Conservation (phyloP, 2,888 invertebrate genomes). For the Epirrhoe alternata region DNA sequence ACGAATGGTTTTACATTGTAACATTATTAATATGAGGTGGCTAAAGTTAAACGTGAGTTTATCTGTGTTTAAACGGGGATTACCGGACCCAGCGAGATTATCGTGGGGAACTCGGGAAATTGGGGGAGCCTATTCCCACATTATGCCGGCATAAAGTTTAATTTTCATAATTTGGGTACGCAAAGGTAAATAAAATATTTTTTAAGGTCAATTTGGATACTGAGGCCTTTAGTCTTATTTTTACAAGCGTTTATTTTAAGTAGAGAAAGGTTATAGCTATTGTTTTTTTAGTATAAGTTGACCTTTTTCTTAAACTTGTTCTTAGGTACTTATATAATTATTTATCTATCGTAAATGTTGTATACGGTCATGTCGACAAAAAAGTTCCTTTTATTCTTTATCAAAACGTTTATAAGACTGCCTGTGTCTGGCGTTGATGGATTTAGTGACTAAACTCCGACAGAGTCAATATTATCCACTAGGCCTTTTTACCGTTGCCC, state of each 20-base stretch:
- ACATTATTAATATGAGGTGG: conserved; percentile 1
- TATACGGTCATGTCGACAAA: neutral
- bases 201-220: neutral
- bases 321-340: neutral
- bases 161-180: conserved; percentile 40
- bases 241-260: neutral
- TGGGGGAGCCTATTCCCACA: conserved; percentile 30
- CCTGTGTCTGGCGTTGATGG: conserved; percentile 41
- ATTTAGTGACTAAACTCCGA: conserved; percentile 33
- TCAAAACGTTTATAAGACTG: conserved; percentile 11
- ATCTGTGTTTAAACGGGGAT: conserved; percentile 32
- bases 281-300: too few species aligned
- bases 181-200: conserved; percentile 9
- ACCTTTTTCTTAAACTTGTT: too few species aligned
- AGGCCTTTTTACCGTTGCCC: conserved; percentile 20
- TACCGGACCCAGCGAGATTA: conserved; percentile 33
- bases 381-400: neutral
- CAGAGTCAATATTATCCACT: conserved; percentile 12
- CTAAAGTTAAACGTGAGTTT: conserved; percentile 26
- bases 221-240: neutral
- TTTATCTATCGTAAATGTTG: neutral
- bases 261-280: too few species aligned
- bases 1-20: neutral
- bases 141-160: conserved; percentile 34
- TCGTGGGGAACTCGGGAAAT: conserved; percentile 36